Evolutionary conservation across 2,113 vertebrate genomes (phyloP).

Genomic region (Pomatostomus ruficeps): DNA sequence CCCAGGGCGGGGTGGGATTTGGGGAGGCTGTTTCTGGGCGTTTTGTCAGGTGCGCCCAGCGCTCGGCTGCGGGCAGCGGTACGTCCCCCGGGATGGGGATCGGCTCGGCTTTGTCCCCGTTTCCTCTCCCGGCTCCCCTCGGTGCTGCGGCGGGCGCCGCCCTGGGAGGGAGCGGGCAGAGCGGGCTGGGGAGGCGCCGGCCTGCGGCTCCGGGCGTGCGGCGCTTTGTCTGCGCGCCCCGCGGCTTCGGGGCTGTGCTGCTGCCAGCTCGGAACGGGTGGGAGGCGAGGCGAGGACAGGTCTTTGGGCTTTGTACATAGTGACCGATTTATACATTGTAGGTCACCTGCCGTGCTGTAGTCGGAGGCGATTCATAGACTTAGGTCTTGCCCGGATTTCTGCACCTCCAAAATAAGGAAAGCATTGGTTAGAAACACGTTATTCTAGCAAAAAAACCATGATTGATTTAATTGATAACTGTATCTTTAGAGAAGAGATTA

Average conservation of each 20-base stretch:
- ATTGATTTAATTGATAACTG: neutral
- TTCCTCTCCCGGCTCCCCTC: neutral
- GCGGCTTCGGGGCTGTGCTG: fast-evolving
- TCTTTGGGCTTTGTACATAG: neutral
- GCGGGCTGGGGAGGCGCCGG: neutral
- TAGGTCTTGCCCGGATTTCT: neutral
- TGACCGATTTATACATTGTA: neutral
- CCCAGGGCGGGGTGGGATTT: neutral
- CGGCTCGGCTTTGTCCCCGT: neutral
- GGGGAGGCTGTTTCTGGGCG: neutral
- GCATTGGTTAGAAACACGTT: neutral
- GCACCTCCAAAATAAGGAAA: neutral
- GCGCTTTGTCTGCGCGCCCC: neutral
- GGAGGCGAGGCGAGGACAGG: neutral
- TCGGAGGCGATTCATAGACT: neutral
- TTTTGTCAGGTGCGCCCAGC: neutral
- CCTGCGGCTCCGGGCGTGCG: neutral
- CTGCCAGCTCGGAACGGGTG: neutral
- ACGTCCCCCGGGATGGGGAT: neutral
- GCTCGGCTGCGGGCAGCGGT: neutral
- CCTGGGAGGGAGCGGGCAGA: neutral
- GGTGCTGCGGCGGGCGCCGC: slow-evolving; percentile 7
- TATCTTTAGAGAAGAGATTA: neutral
- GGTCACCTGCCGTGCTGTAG: neutral
- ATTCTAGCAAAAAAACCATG: neutral